These are phyloP conservation scores for Apis cerana DNA, from an alignment of 1,140 invertebrate species.

Conservation along the genomic window DNA sequence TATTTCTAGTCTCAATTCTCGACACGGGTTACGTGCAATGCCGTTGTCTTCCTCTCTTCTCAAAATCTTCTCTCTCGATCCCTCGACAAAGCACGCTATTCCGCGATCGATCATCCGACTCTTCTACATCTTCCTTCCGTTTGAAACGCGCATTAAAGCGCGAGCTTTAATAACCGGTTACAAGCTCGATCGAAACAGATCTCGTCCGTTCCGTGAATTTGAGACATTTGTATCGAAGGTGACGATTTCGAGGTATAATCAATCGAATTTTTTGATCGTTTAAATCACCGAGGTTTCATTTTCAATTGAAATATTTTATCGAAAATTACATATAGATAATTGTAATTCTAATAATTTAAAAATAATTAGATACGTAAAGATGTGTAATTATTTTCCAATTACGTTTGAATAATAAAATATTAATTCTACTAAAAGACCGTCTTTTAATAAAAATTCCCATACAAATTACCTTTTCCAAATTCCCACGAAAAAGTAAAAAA, in stretches of 20 bases:
- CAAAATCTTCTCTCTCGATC: background rate
- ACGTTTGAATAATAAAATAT: too few relatives aligned
- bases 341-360: too few relatives aligned
- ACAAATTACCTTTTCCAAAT: too few relatives aligned
- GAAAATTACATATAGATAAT: too few relatives aligned
- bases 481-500: too few relatives aligned
- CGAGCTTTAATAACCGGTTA: conserved; percentile 54
- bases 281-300: too few relatives aligned
- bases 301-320: too few relatives aligned
- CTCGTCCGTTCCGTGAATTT: conserved; percentile 8
- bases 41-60: conserved; percentile 6
- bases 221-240: background rate
- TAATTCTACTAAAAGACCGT: too few relatives aligned
- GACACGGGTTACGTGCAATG: conserved; percentile 40
- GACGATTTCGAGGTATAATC: background rate
- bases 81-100: conserved; percentile 41
- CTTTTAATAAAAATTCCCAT: too few relatives aligned
- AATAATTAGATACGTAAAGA: too few relatives aligned
- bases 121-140: conserved; percentile 42
- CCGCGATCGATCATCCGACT: conserved; percentile 55
- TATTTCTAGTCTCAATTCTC: conserved; percentile 52
- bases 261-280: too few relatives aligned
- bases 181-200: conserved; percentile 5
- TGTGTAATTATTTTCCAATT: too few relatives aligned
- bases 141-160: conserved; percentile 46